phyloP scores from a whole-genome alignment of 2,797 vertebrate genomes.

The Percopsis omiscomaycus region DNA sequence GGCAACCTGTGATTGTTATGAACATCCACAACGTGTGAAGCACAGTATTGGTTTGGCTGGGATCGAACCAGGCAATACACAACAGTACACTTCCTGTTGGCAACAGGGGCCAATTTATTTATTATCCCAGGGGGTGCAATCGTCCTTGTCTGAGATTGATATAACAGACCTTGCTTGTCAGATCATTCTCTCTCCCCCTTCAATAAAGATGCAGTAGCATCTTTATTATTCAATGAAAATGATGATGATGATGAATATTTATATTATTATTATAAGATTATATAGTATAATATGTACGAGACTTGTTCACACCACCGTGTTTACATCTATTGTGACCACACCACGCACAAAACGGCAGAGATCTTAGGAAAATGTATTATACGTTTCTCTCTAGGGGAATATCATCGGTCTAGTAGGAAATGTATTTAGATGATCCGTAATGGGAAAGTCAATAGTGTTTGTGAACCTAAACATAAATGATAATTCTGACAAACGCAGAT shows the following conservation, averaged over 20 bases:
- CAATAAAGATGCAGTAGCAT: neutral
- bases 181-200: neutral
- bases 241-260: no score
- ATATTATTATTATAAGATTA: no score
- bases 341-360: neutral
- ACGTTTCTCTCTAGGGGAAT: neutral
- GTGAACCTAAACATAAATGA: neutral
- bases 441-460: neutral
- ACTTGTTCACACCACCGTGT: slow-evolving; percentile 11
- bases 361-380: neutral
- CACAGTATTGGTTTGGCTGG: no score
- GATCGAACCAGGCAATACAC: no score
- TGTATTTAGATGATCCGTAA: slow-evolving; percentile 4
- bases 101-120: no score
- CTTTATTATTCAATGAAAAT: no score
- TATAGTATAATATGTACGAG: slow-evolving; percentile 1
- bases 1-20: no score
- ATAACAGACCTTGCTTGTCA: neutral
- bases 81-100: no score
- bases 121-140: no score
- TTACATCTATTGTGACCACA: neutral
- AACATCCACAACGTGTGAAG: no score
- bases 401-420: slow-evolving; percentile 5
- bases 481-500: no score
- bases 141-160: neutral